phyloP scores from a whole-genome alignment of 2,797 vertebrate genomes.

The Nasua narica region DNA sequence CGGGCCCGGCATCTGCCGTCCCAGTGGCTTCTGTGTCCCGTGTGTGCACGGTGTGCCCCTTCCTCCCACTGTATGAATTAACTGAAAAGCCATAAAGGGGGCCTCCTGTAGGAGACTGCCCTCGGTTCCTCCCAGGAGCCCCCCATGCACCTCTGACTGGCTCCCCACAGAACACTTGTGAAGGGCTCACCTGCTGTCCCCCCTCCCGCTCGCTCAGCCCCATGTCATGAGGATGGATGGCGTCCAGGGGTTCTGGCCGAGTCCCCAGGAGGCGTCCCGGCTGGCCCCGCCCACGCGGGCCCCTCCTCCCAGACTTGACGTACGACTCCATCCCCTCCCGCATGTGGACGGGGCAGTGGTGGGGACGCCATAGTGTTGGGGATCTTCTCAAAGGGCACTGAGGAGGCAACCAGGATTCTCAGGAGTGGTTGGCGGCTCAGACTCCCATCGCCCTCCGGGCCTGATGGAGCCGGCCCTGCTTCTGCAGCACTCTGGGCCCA shows the following conservation, averaged over 20 bases:
- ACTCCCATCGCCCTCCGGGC: background rate
- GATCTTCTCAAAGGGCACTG: background rate
- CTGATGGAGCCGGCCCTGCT: background rate
- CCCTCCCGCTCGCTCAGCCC: background rate
- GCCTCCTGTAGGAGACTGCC: slow-evolving; percentile 58
- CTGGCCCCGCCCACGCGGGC: background rate
- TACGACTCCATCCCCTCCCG: background rate
- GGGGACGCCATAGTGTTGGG: background rate
- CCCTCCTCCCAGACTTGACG: background rate
- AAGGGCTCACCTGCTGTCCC: slow-evolving; percentile 49
- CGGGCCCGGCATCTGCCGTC: slow-evolving; percentile 63
- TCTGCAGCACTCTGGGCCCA: background rate
- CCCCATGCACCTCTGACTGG: slow-evolving; percentile 34
- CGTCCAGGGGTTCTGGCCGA: background rate
- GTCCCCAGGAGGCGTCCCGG: background rate
- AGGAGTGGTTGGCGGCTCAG: background rate
- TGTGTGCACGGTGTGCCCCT: slow-evolving; percentile 62
- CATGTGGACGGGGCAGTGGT: background rate
- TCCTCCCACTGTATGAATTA: slow-evolving; percentile 74
- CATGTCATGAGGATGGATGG: background rate
- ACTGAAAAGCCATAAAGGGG: slow-evolving; percentile 86
- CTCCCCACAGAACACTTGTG: slow-evolving; percentile 42
- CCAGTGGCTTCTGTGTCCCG: slow-evolving; percentile 72
- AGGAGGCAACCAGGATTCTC: background rate
- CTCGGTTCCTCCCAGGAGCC: slow-evolving; percentile 53